These are phyloP conservation scores for Cerceris rybyensis DNA, from an alignment of 2,888 invertebrate species.

Conservation along the genomic window DNA sequence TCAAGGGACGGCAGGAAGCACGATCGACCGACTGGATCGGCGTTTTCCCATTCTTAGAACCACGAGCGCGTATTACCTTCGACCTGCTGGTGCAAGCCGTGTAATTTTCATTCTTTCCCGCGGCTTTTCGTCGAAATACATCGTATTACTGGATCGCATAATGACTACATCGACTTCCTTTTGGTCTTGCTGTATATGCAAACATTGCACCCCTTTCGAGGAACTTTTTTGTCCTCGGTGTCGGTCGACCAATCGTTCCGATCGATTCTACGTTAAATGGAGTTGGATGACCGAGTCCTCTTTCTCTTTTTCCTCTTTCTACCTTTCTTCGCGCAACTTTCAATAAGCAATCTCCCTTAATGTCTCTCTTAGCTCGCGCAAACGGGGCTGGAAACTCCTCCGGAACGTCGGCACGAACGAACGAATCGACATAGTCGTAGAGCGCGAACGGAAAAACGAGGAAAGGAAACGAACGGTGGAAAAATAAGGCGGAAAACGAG, in stretches of 20 bases:
- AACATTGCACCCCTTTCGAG: slow-evolving; percentile 20
- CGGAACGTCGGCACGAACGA: slow-evolving; percentile 46
- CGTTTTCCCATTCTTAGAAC: slow-evolving; percentile 18
- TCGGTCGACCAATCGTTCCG: slow-evolving; percentile 48
- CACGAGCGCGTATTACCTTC: slow-evolving; percentile 51
- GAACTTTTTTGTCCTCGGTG: slow-evolving; percentile 30
- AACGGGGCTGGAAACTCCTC: slow-evolving; percentile 46
- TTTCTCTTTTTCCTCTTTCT: neutral
- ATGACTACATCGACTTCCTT: slow-evolving; percentile 42
- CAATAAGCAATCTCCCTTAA: slow-evolving; percentile 67
- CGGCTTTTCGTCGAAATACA: slow-evolving; percentile 5
- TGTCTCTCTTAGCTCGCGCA: slow-evolving; percentile 52
- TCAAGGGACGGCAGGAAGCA: slow-evolving; percentile 20
- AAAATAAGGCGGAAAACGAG: slow-evolving; percentile 51
- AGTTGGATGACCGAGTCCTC: slow-evolving; percentile 28
- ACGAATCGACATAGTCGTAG: slow-evolving; percentile 32
- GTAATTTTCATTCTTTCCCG: slow-evolving; percentile 53
- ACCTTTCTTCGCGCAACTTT: slow-evolving; percentile 43
- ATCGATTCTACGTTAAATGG: slow-evolving; percentile 17
- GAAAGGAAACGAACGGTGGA: slow-evolving; percentile 8
- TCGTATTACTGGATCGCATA: slow-evolving; percentile 57
- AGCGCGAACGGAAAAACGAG: slow-evolving; percentile 11
- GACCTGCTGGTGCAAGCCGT: slow-evolving; percentile 23
- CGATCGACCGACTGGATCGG: slow-evolving; percentile 16
- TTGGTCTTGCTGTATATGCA: slow-evolving; percentile 9